Evolutionary conservation across 2,888 invertebrate genomes (phyloP), one percentile per base, ranked within the genome.

Genomic region (Oligia fasciuncula): DNA sequence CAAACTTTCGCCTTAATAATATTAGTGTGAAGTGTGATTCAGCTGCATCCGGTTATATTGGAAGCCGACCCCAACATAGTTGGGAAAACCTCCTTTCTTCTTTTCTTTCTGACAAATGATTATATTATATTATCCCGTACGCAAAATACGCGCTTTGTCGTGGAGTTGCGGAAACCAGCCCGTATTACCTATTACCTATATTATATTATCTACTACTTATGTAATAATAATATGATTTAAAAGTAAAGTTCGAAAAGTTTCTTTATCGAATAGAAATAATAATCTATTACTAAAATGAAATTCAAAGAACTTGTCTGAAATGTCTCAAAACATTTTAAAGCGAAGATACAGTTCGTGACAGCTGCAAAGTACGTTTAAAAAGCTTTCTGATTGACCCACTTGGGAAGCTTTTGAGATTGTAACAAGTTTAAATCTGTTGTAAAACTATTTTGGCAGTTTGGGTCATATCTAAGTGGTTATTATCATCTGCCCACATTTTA

Each of bases 341-440:
- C 9, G 17, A 60, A 67, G 54, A 67, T 17, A 77, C 75, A 71
- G 75, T 76, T 79, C 40, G 40, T 85, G 73, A 67, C 73, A 85
- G 75, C 78, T 81, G 5, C n/a, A 35, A 63, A 65, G 23, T 67
- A 62, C 35, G 69, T 62, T 81, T 43, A n/a, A 78, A 71, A 74
- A 84, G 66, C 23, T 81, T 70, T 40, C 40, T 60, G 67, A 67
- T 71, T 73, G 74, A 8, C 57, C 70, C 54, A 67, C 67, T 73
- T 76, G 40, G 60, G 70, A 65, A 77, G 60, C 29, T 74, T 77
- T 74, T n/a, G 29, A 66, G 17, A 65, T 54, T 73, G 29, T 65
- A 70, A 60, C 60, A 73, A 69, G 43, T 81, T 78, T 40, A 51
- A 14, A 73, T 63, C 71, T 77, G 63, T 80, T 62, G 4, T 46